Base-by-base conservation (phyloP, 2,113 vertebrate genomes). In the Bungarus multicinctus region DNA sequence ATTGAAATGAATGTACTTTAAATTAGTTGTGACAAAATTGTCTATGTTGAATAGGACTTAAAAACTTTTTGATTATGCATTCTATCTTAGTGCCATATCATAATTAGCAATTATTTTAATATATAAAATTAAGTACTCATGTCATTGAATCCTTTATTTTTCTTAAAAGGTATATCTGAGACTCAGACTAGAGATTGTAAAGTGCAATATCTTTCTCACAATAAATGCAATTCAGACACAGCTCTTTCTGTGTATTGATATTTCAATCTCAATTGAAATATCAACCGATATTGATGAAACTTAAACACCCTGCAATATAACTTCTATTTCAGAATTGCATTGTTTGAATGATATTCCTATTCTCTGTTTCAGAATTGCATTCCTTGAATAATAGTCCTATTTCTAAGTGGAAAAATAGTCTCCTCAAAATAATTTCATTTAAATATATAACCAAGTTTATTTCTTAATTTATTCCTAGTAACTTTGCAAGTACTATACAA, bases 401-500 rank as follows among this genome's bases (percentile, higher is more conserved):
- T n/a, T 69, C 30, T 43, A 60, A 57, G 45, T 43, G 43, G 22
- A 93, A 50, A 14, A 89, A 52, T 0, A 27, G 11, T 87, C 4
- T 92, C 20, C 5, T 5, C 27, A 91, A 43, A 69, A 55, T 34
- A 4, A 47, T 55, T 10, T 81, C 34, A 81, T 92, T 64, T 64
- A 25, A 50, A 39, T 4, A 55, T 81, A 89, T 92, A 96, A 93
- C 90, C 97, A 88, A 94, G 87, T 94, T 88, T 86, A 50, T 94
- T 93, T 87, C 96, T 18, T 64, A 52, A 89, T 95, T n/a, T 96
- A 30, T 92, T 96, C 91, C 47, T 95, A 99, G 99, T 99, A 98
- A 99, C 98, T 50, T 98, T 99, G 95, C 99, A 99, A 98, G 98
- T 99, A 95, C 98, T 99, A 96, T 99, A 99, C 97, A 99, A 99